Evolutionary conservation across 1,140 invertebrate genomes (phyloP), one percentile per base, ranked within the genome.

Genomic region (Cherax quadricarinatus): DNA sequence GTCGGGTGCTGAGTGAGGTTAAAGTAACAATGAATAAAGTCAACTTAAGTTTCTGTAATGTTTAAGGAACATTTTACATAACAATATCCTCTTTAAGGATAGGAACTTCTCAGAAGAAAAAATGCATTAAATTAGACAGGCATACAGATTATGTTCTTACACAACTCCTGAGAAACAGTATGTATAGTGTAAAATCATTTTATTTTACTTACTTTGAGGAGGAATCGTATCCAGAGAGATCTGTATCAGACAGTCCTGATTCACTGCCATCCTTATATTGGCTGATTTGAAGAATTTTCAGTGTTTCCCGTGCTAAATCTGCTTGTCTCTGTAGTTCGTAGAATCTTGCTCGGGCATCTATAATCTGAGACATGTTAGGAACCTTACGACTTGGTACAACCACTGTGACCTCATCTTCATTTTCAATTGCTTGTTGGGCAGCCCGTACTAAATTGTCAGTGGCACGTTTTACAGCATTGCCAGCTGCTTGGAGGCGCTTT

Each of bases 401-500:
- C 6, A 99, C 95, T 73, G 97, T 97, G 48, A 98, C 96, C 94
- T 99, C 98, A 94, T 99, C 98, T 94, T 99, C 98, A 57, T 97
- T 94, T 30, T 95, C 97, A 85, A 99, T 98, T 3, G 98, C 98
- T 95, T 99, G 98, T 94, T 99, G 97, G 0, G 99, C 99, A 0
- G 99, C 98, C 53, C 97, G 96, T 16, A 99, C 99, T 92, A 99
- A 95, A 95, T 99, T 99, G 95, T 99, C 99, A 0, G 99, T 99
- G 2, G 99, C 99, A 93, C 98, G 96, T 95, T 99, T 99, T 0
- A 99, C 99, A 18, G 98, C 98, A 95, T 99, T 99, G 21, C 99
- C 99, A 12, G 99, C 99, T 48, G 97, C 96, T 95, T 99, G 94
- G 75, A 95, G 86, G 66, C 94, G 90, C 91, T 98, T 97, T 62